Base-by-base conservation (phyloP, 1,140 invertebrate genomes). In the Pinna nobilis region DNA sequence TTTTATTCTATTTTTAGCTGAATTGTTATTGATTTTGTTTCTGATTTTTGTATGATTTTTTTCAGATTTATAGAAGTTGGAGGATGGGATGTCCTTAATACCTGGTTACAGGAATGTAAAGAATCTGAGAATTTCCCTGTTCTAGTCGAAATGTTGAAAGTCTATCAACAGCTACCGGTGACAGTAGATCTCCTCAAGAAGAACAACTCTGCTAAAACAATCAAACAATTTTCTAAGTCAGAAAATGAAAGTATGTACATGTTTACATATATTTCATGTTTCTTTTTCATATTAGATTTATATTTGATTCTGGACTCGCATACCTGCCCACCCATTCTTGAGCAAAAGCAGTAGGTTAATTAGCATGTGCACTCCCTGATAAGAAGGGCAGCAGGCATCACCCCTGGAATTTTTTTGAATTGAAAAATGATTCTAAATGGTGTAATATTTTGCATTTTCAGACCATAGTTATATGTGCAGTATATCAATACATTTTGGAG, bases 161-260 rank as follows among this genome's bases (percentile, higher is more conserved):
- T 98, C 3, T 91, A 97, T 23, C 89, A 95, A 32, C 88, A 94
- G 3, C 94, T 96, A 70, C 97, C 97, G 20, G 95, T 98, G 41
- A 95, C 95, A 85, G 93, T 97, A 30, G 94, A 95, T 79, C 90
- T 96, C 49, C 90, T 98, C 23, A 97, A 97, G 88, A 93, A 94
- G 75, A 98, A 98, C 86, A 95, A 94, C 78, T 94, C 95, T 78
- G 96, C 96, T 1, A 97, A 97, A 89, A 90, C 97, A 41, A 94
- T 98, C 25, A 98, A 98, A 89, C 93, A 93, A 28, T 89, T 98
- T 4, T 95, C 95, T 15, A 96, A 95, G 82, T 93, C 92, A 57
- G 93, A 93, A 81, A 92, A 94, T 85, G 92, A 93, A 90, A 93
- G 94, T 95, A 91, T 84, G 82, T 79, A 18, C 44, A 33, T 9